Base-by-base conservation (phyloP, 2,113 vertebrate genomes). In the Ia io region DNA sequence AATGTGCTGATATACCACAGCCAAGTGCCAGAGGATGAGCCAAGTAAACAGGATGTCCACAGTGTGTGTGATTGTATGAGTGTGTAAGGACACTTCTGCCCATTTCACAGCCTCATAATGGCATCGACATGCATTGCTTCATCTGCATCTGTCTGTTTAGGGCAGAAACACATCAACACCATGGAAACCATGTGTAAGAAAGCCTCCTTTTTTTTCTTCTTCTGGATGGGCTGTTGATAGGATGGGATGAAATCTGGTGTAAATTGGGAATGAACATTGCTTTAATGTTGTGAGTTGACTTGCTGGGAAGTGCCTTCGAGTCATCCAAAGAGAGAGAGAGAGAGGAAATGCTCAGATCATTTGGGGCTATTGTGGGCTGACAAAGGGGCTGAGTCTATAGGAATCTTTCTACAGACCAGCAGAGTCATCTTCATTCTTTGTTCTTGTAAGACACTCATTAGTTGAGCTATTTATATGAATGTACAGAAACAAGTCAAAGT, bases 11-110 rank as follows among this genome's bases (percentile, higher is more conserved):
- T 98, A 98, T 95, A 98, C 98, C 98, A 96, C 98, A 98, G 98
- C 98, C 99, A 98, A 98, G 98, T 98, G 95, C 98, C 97, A 98
- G 98, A 98, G 97, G 98, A 98, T 42, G 37, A 98, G 98, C 98
- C 98, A 98, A 98, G 98, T 99, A 99, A 99, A 99, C 99, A 99
- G 99, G 99, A 99, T 99, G 99, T 98, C 98, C 98, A 97, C 98
- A 96, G 98, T 98, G 98, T 98, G 98, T 98, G 98, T 96, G 98
- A 98, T 97, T 98, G 98, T 98, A 98, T 98, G 98, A 98, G 98
- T 99, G 98, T 98, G 98, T 98, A 97, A 98, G 98, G 98, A 98
- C 98, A 97, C 98, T 97, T 98, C 98, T 98, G 97, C 98, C 98
- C 98, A 97, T 98, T 98, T 98, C 97, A 97, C 98, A 98, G 97